Base-by-base conservation (phyloP, 1,140 invertebrate species). In the Drosophila lacertosa region DNA sequence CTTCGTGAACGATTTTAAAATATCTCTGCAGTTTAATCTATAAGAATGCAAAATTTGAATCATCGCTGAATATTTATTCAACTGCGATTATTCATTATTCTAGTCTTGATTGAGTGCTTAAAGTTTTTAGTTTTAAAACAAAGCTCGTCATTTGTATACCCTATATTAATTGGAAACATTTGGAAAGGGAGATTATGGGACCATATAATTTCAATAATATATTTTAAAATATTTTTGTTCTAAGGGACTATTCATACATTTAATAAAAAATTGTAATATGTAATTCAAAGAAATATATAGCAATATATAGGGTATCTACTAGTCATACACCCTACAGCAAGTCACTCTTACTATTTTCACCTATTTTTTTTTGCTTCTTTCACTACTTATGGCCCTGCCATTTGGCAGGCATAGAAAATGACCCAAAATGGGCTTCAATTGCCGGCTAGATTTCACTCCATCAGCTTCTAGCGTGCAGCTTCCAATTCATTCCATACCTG, bases 361-460 rank as follows among this genome's bases (percentile, higher is more conserved):
- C 9, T 32, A 13, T 9, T 16, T 57, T 24, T 42, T 26, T 1
- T 45, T 20, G 22, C 40, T 22, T 22, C 24, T 26, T 29, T 7
- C 9, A 7, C 26, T 20, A 18, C 18, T 51, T 51, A 37, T 35
- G 24, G 32, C 10, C 20, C 20, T 24, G 33, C 22, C 33, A 16
- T 45, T 50, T 50, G 1, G 47, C 13, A 11, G 47, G 1, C 24
- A 50, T 29, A 15, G 22, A 40, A 59, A 59, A 59, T 32, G 54
- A 37, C 16, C 24, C 18, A 39, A 50, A 48, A 59, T 66, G 58
- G 40, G 55, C 50, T 54, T 53, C 59, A 44, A 63, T 63, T 54
- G 50, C 40, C 51, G 48, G 50, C 35, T 57, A 35, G 44, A 65
- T 70, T 70, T 55, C 67, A 65, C 67, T 70, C 35, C 50, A 45